phyloP scores from a whole-genome alignment of 2,888 invertebrate species.

The Xanthia icteritia region DNA sequence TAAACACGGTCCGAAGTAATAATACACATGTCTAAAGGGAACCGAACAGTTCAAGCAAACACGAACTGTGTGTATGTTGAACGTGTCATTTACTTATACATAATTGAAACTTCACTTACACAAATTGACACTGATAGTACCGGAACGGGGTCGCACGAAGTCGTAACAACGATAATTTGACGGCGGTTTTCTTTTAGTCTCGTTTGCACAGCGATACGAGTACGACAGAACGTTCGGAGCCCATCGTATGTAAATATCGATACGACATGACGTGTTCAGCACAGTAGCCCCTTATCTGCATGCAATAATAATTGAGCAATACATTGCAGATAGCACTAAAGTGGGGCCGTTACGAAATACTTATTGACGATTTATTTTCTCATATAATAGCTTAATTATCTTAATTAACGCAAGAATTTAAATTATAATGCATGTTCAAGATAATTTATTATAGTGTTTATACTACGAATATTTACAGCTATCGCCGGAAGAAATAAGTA shows the following conservation, averaged over 20 bases:
- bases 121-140: slow-evolving; percentile 75
- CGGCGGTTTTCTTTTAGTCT: slow-evolving; percentile 69
- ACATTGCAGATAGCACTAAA: slow-evolving; percentile 62
- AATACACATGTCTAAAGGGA: slow-evolving; percentile 42
- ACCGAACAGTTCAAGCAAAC: slow-evolving; percentile 27
- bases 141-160: slow-evolving; percentile 72
- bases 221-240: slow-evolving; percentile 48
- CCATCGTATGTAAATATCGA: slow-evolving; percentile 64
- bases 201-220: slow-evolving; percentile 51
- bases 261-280: slow-evolving; percentile 50
- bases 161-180: slow-evolving; percentile 74
- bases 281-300: slow-evolving; percentile 68
- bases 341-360: slow-evolving; percentile 62
- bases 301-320: slow-evolving; percentile 75
- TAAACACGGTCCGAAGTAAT: slow-evolving; percentile 16
- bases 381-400: slow-evolving; percentile 38
- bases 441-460: slow-evolving; percentile 75
- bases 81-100: slow-evolving; percentile 53
- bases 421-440: slow-evolving; percentile 58
- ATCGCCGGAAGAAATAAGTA: slow-evolving; percentile 81
- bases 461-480: slow-evolving; percentile 77
- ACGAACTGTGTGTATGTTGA: slow-evolving; percentile 36
- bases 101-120: slow-evolving; percentile 73
- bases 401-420: slow-evolving; percentile 62
- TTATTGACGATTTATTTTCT: slow-evolving; percentile 56